Base-by-base conservation (phyloP, 2,797 vertebrate genomes). In the Ambastaia sidthimunki region DNA sequence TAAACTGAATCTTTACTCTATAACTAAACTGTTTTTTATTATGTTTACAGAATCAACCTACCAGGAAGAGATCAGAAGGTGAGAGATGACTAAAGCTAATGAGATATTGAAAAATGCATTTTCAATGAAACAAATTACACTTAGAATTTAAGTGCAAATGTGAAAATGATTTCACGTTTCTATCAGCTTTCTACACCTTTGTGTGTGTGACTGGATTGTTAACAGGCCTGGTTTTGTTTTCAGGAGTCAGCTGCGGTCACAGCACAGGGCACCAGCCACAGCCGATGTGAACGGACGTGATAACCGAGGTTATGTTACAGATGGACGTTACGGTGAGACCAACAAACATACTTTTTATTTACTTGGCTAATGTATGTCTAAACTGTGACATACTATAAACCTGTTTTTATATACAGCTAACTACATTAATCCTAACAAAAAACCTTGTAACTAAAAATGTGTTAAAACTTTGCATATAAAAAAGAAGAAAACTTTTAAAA, bases 51-150 rank as follows among this genome's bases (percentile, higher is more conserved):
- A 91, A 80, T 6, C 75, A 57, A 88, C 28, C 69, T 92, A 93
- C 75, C 62, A 90, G 50, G 87, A 91, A 4, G 90, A 93, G 85
- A 82, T 90, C 78, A 91, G 82, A 91, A 80, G 70, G 70, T 73
- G 50, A 73, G 70, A 57, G 7, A 57, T 55, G 34, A 21, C 9
- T 19, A 65, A 37, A 7, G 3, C 62, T 7, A 23, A 25, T 2
- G 10, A 21, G 4, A 15, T 15, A 60, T 15, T 15, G 0, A 16
- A 48, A 13, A 16, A 34, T 71, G 13, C 13, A n/a, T 25, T 76
- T 31, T 68, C 28, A 28, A 28, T 28, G 28, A 28, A 2, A 28
- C 28, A 28, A 28, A 28, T 28, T 28, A 28, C 28, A 2, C 28
- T 28, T 28, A 2, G 34, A 37, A 28, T 87, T 86, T 37, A 37